Percentiles rank a stretch among this genome's conserved stretches.
These are phyloP conservation scores for Dromius quadrimaculatus DNA, from an alignment of 2,888 invertebrate genomes.

Conservation along the genomic window DNA sequence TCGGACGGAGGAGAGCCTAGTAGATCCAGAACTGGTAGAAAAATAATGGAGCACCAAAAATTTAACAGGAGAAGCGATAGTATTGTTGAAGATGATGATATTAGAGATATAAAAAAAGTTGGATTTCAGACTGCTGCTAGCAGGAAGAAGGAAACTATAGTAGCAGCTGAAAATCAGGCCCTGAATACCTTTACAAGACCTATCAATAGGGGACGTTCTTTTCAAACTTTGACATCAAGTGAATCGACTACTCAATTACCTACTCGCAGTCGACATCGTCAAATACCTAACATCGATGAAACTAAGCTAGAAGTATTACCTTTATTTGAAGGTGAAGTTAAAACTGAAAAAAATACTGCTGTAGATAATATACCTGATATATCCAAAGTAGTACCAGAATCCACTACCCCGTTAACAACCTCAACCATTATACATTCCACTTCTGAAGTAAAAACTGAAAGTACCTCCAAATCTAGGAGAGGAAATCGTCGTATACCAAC, in stretches of 20 bases:
- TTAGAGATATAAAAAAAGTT: conserved; percentile 9
- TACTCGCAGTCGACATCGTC: conserved; percentile 55
- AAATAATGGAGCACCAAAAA: conserved; percentile 53
- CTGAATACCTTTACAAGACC: conserved; percentile 13
- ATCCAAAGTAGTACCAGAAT: conserved; percentile 21
- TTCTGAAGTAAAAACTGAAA: conserved; percentile 8
- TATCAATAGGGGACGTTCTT: conserved; percentile 34
- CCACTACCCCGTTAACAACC: conserved; percentile 28
- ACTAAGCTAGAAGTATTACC: conserved; percentile 64
- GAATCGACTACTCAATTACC: conserved; percentile 12
- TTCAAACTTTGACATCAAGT: conserved; percentile 21
- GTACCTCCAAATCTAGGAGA: conserved; percentile 2
- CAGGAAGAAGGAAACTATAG: conserved; percentile 42
- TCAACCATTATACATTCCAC: conserved; percentile 5
- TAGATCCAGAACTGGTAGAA: conserved; percentile 60
- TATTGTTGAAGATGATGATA: conserved; percentile 34
- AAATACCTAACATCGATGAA: conserved; percentile 61
- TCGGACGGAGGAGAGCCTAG: conserved; percentile 55
- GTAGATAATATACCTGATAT: conserved; percentile 45
- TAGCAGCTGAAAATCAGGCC: conserved; percentile 37
- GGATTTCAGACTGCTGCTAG: conserved; percentile 40
- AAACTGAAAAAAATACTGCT: conserved; percentile 57
- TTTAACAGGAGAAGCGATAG: conserved; percentile 38
- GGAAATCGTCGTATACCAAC: conserved; percentile 22
- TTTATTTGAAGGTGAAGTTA: conserved; percentile 63